Percentiles rank a stretch among this genome's conserved stretches.
These are phyloP conservation scores for Brachyopa scutellaris DNA, from an alignment of 2,888 invertebrate genomes.

Conservation along the genomic window DNA sequence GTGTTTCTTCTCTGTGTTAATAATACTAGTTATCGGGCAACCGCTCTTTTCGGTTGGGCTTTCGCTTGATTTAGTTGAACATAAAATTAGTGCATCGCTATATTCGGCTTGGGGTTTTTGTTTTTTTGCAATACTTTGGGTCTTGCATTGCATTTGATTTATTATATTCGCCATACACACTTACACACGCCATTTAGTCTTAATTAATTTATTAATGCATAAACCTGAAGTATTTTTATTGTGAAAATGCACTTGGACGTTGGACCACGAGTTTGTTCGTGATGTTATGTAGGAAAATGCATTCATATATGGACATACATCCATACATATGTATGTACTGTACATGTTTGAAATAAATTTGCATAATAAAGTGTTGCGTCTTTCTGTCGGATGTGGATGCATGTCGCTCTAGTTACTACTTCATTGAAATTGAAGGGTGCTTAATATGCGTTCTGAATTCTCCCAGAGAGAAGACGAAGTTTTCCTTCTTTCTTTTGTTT, in stretches of 20 bases:
- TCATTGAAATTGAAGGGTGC: not conserved
- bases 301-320: too few species aligned
- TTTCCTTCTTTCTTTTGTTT: not conserved
- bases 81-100: conserved; percentile 44
- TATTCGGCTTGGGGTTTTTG: not conserved
- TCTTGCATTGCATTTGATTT: conserved; percentile 40
- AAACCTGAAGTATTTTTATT: conserved; percentile 37
- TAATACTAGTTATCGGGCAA: conserved; percentile 20
- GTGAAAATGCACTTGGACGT: conserved; percentile 26
- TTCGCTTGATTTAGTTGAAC: conserved; percentile 64
- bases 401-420: not conserved
- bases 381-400: conserved; percentile 1
- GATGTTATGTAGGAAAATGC: too few species aligned
- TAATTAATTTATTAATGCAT: conserved; percentile 65
- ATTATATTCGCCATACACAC: not conserved
- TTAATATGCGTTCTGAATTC: not conserved
- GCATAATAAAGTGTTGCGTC: conserved; percentile 36
- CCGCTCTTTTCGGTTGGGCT: conserved; percentile 48
- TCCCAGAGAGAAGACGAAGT: not conserved
- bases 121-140: conserved; percentile 5
- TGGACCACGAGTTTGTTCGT: conserved; percentile 10
- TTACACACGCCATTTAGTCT: conserved; percentile 3
- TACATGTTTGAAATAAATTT: conserved; percentile 28
- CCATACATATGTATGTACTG: too few species aligned
- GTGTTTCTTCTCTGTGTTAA: not conserved